Conservation (phyloP, 2,888 invertebrate genomes). For the Dryococelus australis region DNA sequence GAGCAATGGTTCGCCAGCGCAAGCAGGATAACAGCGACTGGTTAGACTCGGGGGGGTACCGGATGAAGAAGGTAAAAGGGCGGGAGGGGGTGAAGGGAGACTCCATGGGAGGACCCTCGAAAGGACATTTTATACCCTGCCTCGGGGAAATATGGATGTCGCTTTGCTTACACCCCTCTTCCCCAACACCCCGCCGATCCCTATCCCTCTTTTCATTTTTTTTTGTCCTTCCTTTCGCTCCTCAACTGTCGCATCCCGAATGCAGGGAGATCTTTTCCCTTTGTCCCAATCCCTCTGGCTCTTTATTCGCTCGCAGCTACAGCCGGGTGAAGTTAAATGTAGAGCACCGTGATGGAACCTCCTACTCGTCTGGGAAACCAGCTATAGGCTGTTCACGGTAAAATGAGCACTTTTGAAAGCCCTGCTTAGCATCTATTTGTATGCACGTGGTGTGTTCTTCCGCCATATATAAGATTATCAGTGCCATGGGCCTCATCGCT, state of each 20-base stretch:
- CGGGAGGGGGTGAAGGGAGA: background rate
- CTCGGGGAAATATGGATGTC: conserved; percentile 28
- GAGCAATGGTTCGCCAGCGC: background rate
- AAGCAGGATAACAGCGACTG: background rate
- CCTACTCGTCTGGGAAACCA: too few relatives aligned
- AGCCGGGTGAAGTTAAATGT: background rate
- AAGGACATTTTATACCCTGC: conserved; percentile 29
- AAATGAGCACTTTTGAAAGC: too few relatives aligned
- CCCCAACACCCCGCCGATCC: background rate
- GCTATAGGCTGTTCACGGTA: too few relatives aligned
- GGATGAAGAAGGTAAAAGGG: background rate
- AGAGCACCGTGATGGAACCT: background rate
- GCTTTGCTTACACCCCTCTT: background rate
- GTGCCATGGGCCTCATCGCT: too few relatives aligned
- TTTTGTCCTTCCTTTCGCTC: background rate
- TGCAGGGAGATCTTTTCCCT: conserved; percentile 19
- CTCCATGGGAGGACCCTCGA: background rate
- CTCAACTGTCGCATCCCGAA: conserved; percentile 25
- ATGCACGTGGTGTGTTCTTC: too few relatives aligned
- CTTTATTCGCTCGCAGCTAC: conserved; percentile 11
- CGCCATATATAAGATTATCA: too few relatives aligned
- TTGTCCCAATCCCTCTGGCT: conserved; percentile 16
- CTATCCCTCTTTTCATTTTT: background rate
- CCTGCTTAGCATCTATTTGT: too few relatives aligned
- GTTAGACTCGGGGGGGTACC: background rate